A percentile compares a stretch with the other conserved stretches of the same genome.
These are phyloP conservation scores for Cheilosia impressa DNA, from an alignment of 2,888 invertebrate species.

Conservation along the genomic window DNA sequence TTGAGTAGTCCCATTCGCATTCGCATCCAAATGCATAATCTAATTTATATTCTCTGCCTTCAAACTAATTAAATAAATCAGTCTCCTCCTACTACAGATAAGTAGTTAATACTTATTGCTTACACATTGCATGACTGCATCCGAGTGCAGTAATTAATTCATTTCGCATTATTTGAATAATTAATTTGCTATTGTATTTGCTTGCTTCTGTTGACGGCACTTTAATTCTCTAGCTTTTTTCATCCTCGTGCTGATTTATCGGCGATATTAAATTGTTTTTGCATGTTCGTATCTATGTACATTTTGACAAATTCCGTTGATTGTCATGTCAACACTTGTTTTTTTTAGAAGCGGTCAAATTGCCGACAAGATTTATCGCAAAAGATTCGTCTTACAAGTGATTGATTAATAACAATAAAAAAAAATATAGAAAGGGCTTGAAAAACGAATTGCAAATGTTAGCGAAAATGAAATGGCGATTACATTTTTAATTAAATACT, in stretches of 20 bases:
- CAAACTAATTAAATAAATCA: conserved; percentile 7
- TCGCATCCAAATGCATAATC: background rate
- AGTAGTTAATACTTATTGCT: conserved; percentile 17
- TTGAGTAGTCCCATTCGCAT: too few relatives aligned
- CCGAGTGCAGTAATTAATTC: conserved; percentile 46
- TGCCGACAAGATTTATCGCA: too few relatives aligned
- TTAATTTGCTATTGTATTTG: conserved; percentile 17
- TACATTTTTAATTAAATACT: conserved; percentile 11
- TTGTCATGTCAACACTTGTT: too few relatives aligned
- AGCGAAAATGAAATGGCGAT: conserved; percentile 13
- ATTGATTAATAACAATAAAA: background rate
- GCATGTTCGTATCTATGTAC: too few relatives aligned
- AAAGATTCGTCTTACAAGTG: too few relatives aligned
- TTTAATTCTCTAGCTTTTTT: background rate
- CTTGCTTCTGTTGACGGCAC: conserved; percentile 1
- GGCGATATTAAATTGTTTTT: background rate
- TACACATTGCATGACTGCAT: conserved; percentile 43
- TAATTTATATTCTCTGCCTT: conserved; percentile 1
- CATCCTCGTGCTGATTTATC: background rate
- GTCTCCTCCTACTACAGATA: background rate
- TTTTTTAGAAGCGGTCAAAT: too few relatives aligned
- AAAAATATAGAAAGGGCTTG: background rate
- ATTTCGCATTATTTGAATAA: conserved; percentile 39
- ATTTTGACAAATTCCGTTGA: too few relatives aligned
- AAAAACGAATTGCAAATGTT: conserved; percentile 10